Base-by-base conservation (phyloP, 2,888 invertebrate species). In the Mimas tiliae region DNA sequence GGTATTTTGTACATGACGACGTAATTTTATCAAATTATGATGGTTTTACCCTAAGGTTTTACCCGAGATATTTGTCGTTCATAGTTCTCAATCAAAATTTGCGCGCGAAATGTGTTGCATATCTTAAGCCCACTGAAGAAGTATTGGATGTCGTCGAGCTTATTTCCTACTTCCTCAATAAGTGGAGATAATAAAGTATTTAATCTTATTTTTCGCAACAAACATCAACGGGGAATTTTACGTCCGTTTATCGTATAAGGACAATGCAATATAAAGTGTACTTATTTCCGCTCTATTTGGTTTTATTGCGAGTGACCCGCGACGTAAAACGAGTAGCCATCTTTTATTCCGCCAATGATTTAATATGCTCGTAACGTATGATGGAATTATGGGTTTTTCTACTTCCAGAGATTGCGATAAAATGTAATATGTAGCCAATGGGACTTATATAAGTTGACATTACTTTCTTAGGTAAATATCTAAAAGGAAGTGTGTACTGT, bases 201-300 rank as follows among this genome's bases (percentile, higher is more conserved):
- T 27, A 27, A 27, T 27, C 27, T 27, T 27, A 4, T 42, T 45
- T 52, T 27, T 53, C 42, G n/a, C 16, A 51, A 64, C 16, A 53
- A 52, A 21, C 45, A 64, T 45, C 21, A 64, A 6, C 11, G 53
- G 27, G 1, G 45, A 51, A 7, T 45, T 55, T 33, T 33, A 47
- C 52, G 19, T 62, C 11, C 47, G 45, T 53, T 53, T 55, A 33
- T 63, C 14, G 16, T 62, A 50, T 45, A 68, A 62, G 16, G 38
- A 27, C 16, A 51, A 65, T 64, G 64, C 14, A 33, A 52, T 47
- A 64, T 64, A 64, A 58, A 65, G 48, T 14, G 38, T 33, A 34
- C 33, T 65, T 19, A 62, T 19, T 65, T 47, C 42, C 64, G 64
- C 64, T 53, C 64, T 64, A 47, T 64, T 48, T 63, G 19, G 9